Base-by-base conservation (phyloP, 1,140 invertebrate species). In the Trichogramma pretiosum region DNA sequence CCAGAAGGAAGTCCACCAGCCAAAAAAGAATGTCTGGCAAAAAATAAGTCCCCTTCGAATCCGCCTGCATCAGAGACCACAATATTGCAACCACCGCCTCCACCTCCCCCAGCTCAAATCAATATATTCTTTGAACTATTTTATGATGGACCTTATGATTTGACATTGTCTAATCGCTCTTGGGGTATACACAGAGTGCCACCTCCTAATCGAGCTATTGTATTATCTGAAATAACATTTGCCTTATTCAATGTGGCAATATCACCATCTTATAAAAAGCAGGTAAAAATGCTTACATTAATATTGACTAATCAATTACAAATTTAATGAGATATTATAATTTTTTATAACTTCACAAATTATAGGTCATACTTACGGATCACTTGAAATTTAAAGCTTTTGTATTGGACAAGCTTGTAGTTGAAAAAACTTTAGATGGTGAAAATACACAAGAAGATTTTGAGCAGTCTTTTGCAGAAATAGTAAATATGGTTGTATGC, bases 121-220 rank as follows among this genome's bases (percentile, higher is more conserved):
- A 52, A 52, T 26, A 30, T 52, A 16, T 52, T 52, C 14, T 52
- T 52, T 33, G 50, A 52, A n/a, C 32, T 52, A 9, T 52, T 52
- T 24, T 52, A 52, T 32, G 26, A 52, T 38, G 50, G 50, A n/a
- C 50, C 50, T 16, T 52, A 52, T 19, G 44, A 52, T 52, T 18
- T 52, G 23, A 52, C 44, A 14, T 22, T 52, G 4, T 43, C 26
- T 23, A 47, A 47, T 34, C 44, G 50, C 1, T 52, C 45, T 9
- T 52, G 50, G 50, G 50, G 50, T 18, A 47, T 52, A 21, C 50
- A 52, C 19, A 52, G 50, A 52, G 50, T 52, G 19, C 50, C 50
- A 26, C 45, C 50, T 26, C 50, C 50, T 10, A 52, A 47, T 44
- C n/a, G 50, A 43, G 50, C 50, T 38, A 52, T 52, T 34, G 50